These are phyloP conservation scores for Peromyscus californicus DNA, from an alignment of 2,113 vertebrate species.

Conservation along the genomic window DNA sequence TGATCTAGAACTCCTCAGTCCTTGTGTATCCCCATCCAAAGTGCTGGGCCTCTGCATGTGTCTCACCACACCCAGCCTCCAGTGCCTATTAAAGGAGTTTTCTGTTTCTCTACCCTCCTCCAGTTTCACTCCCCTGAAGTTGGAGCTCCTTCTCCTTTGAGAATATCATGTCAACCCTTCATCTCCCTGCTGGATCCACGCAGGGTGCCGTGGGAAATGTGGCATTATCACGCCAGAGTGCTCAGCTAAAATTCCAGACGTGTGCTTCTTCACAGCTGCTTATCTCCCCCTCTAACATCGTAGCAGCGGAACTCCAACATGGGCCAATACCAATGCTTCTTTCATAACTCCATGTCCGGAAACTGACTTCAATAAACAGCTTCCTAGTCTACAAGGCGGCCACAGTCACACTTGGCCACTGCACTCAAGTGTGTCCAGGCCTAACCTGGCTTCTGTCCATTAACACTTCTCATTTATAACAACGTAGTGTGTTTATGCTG, in stretches of 20 bases:
- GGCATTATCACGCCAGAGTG: background rate
- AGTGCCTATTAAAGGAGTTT: background rate
- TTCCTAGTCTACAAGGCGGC: background rate
- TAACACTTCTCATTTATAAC: background rate
- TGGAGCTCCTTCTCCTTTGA: background rate
- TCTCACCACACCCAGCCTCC: background rate
- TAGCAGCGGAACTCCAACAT: background rate
- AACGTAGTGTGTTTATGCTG: background rate
- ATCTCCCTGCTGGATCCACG: background rate
- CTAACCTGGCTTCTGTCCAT: background rate
- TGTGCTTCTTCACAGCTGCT: background rate
- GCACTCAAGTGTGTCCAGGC: background rate
- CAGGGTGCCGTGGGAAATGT: background rate
- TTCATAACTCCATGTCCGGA: background rate
- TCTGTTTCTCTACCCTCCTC: background rate
- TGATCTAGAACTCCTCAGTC: background rate
- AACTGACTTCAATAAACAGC: background rate
- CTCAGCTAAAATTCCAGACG: slow-evolving; percentile 17
- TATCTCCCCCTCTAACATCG: background rate
- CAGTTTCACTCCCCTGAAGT: background rate
- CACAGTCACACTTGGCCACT: too few relatives aligned
- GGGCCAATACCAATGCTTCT: background rate
- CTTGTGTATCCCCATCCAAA: too few relatives aligned
- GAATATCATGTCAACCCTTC: background rate
- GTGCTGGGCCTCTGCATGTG: too few relatives aligned